Base-by-base conservation (phyloP, 1,140 invertebrate genomes). In the Oreohelix idahoensis region DNA sequence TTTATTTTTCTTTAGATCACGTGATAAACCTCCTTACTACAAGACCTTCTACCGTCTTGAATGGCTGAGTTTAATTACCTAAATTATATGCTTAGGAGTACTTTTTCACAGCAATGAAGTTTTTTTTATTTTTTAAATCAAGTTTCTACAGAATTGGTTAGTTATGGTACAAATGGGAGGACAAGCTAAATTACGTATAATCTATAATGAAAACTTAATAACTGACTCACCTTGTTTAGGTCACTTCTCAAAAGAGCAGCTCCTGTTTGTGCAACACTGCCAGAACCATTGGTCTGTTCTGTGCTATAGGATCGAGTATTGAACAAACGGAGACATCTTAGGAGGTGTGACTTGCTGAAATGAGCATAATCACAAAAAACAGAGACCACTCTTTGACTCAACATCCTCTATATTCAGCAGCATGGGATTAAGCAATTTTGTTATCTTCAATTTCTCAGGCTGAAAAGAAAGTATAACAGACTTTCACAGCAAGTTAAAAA, bases 181-280 rank as follows among this genome's bases (percentile, higher is more conserved):
- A 8, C 5, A 8, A 45, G 15, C 42, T 45, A 45, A 45, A 45
- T 8, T 15, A 45, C 15, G 42, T 20, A 58, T 11, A 5, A 58
- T 23, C 5, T 58, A 15, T 58, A 58, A 58, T 11, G 20, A 2
- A 58, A 15, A 58, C 5, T 23, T 11, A 58, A 23, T 58, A 58
- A 58, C n/a, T 49, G 45, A 66, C 29, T 23, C 39, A 53, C 81
- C 51, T 70, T 51, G 39, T 78, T 58, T 2, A 78, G n/a, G 51
- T 53, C 58, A 83, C 75, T 77, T 36, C 63, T 66, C 29, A 71
- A 39, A 38, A 78, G 42, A 71, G 82, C 82, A 45, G 63, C 79
- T 49, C 69, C 69, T 51, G 63, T 45, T 49, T 69, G 77, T 17
- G 23, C 35, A 20, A 63, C 20, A 29, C 32, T 49, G 53, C 36